phyloP scores from a whole-genome alignment of 2,888 invertebrate genomes.

The Nematopogon swammerdamellus region DNA sequence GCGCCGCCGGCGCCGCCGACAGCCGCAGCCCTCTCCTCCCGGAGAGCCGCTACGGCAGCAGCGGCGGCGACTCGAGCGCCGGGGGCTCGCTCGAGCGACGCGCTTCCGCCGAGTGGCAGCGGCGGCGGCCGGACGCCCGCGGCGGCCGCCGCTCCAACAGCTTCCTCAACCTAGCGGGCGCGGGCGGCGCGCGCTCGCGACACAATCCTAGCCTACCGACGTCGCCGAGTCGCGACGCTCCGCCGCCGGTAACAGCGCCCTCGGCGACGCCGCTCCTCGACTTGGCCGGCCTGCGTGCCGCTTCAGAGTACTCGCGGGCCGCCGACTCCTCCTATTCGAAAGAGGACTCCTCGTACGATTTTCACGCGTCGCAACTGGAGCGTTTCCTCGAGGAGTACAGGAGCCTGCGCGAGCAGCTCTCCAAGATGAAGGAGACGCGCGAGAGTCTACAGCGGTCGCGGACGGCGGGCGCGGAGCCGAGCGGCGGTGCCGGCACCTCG shows the following conservation, averaged over 20 bases:
- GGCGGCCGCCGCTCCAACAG: conserved; percentile 62
- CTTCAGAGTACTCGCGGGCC: conserved; percentile 32
- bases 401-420: conserved; percentile 71
- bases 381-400: conserved; percentile 78
- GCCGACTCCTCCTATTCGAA: conserved; percentile 32
- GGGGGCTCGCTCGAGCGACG: conserved; percentile 41
- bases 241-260: conserved; percentile 38
- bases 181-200: conserved; percentile 38
- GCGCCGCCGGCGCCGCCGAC: conserved; percentile 61
- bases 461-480: conserved; percentile 18
- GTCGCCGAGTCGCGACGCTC: conserved; percentile 61
- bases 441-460: conserved; percentile 59
- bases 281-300: conserved; percentile 47
- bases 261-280: conserved; percentile 63
- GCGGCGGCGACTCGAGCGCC: conserved; percentile 62
- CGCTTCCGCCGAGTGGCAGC: conserved; percentile 45
- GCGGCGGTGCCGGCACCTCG: conserved; percentile 12
- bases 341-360: conserved; percentile 65
- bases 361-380: conserved; percentile 76
- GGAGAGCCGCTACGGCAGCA: conserved; percentile 69
- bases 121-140: conserved; percentile 20
- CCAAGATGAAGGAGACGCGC: conserved; percentile 76
- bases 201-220: conserved; percentile 61
- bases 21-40: conserved; percentile 71
- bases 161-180: conserved; percentile 63